Percentiles rank a stretch among this genome's conserved stretches.
Evolutionary conservation across 2,888 invertebrate species (phyloP).

Genomic region (Atrina japonica): DNA sequence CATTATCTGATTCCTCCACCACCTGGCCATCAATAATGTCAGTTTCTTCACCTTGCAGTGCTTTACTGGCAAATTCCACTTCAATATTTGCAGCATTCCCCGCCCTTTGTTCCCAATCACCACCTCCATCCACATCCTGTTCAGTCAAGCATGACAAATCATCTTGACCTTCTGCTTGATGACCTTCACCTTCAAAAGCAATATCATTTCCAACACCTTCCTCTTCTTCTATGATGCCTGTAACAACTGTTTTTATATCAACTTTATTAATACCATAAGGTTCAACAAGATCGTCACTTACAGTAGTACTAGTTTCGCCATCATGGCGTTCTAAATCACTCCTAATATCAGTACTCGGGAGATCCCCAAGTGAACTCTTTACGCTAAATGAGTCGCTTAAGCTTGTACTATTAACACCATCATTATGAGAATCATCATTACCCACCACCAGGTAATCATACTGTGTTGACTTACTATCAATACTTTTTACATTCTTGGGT

Average conservation of each 20-base stretch:
- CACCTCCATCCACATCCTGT: not conserved
- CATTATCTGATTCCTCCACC: constrained; percentile 19
- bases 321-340: constrained; percentile 16
- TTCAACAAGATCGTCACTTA: constrained; percentile 37
- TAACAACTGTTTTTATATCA: constrained; percentile 34
- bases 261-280: constrained; percentile 30
- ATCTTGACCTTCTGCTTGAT: constrained; percentile 13
- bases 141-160: not conserved
- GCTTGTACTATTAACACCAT: constrained; percentile 5
- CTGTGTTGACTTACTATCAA: too few species aligned
- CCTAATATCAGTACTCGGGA: constrained; percentile 1
- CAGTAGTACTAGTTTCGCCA: constrained; percentile 32
- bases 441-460: constrained; percentile 9
- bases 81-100: constrained; percentile 5
- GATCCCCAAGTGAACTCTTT: not conserved
- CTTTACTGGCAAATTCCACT: constrained; percentile 23
- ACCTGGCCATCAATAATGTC: constrained; percentile 21
- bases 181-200: constrained; percentile 23
- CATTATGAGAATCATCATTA: constrained; percentile 1
- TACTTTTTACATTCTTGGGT: too few species aligned
- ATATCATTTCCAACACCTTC: constrained; percentile 10
- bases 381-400: constrained; percentile 8
- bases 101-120: constrained; percentile 17
- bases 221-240: constrained; percentile 30
- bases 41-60: constrained; percentile 21